These are phyloP conservation scores for Cenopis cana DNA, from an alignment of 2,888 invertebrate genomes.

Conservation along the genomic window DNA sequence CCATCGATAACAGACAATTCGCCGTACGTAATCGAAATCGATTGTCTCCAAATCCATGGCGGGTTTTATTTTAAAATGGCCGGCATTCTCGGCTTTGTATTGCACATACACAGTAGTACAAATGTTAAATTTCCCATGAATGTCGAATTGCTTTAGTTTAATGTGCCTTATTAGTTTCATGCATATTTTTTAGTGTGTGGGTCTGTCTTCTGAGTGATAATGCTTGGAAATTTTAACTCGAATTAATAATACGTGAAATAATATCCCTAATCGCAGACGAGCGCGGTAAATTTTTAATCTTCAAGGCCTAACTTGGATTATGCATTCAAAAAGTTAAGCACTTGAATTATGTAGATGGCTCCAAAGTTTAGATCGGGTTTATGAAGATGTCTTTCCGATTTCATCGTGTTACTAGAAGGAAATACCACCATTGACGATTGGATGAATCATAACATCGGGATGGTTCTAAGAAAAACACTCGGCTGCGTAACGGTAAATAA, in stretches of 20 bases:
- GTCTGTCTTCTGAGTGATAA: background rate
- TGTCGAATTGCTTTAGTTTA: background rate
- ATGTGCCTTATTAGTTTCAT: background rate
- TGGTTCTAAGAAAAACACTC: slow-evolving; percentile 21
- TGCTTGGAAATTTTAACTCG: background rate
- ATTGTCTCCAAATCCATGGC: slow-evolving; percentile 18
- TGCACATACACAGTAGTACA: background rate
- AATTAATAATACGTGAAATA: slow-evolving; percentile 9
- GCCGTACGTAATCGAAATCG: slow-evolving; percentile 19
- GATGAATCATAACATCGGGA: slow-evolving; percentile 19
- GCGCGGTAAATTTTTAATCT: slow-evolving; percentile 15
- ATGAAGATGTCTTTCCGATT: background rate
- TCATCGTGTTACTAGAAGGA: background rate
- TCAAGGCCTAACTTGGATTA: slow-evolving; percentile 12
- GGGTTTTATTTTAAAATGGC: slow-evolving; percentile 25
- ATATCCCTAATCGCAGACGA: slow-evolving; percentile 4
- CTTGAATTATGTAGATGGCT: slow-evolving; percentile 13
- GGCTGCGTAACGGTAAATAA: slow-evolving; percentile 12
- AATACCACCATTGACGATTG: slow-evolving; percentile 8
- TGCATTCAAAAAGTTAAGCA: slow-evolving; percentile 28
- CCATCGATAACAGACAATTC: slow-evolving; percentile 10
- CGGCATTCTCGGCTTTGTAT: slow-evolving; percentile 10
- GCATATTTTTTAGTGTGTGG: too few species aligned
- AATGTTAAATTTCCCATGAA: slow-evolving; percentile 3
- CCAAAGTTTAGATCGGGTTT: background rate